A percentile compares a stretch with the other conserved stretches of the same genome.
phyloP scores from a whole-genome alignment of 2,113 vertebrate species.

The Paraplagusia blochii region DNA sequence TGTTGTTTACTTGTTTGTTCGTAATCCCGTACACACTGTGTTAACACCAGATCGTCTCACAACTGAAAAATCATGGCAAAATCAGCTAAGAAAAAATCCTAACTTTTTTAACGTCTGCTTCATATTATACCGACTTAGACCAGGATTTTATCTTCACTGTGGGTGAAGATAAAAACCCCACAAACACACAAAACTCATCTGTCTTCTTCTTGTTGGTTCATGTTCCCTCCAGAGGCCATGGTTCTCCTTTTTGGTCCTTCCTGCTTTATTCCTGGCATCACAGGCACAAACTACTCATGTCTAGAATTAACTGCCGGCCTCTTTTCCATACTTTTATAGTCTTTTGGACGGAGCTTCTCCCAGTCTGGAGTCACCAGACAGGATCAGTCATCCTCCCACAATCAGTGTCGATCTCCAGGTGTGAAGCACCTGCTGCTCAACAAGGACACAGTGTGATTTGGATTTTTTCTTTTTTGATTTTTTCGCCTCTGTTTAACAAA shows the following conservation, averaged over 20 bases:
- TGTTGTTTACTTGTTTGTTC: too few relatives aligned
- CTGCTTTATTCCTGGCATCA: conserved; percentile 38
- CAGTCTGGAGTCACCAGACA: conserved; percentile 1
- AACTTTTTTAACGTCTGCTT: too few relatives aligned
- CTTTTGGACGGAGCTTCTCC: conserved; percentile 7
- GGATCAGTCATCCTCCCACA: conserved; percentile 2
- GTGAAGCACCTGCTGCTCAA: conserved; percentile 25
- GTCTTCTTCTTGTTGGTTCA: conserved; percentile 14
- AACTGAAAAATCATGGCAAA: too few relatives aligned
- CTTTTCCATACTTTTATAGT: conserved; percentile 28
- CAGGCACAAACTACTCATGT: conserved; percentile 1
- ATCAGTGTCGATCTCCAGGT: conserved; percentile 17
- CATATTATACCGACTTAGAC: too few relatives aligned
- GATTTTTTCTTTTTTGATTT: too few relatives aligned
- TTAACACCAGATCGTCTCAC: too few relatives aligned
- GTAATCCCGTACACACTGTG: too few relatives aligned
- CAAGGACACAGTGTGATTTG: too few relatives aligned
- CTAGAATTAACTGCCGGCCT: conserved; percentile 36
- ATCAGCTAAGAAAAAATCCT: too few relatives aligned
- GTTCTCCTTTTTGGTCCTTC: conserved; percentile 19
- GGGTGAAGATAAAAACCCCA: too few relatives aligned
- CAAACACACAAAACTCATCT: neutral
- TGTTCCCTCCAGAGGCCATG: conserved; percentile 40
- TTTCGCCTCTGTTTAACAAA: conserved; percentile 7
- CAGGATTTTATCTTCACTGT: too few relatives aligned